A percentile compares a stretch with the other conserved stretches of the same genome.
Conservation (phyloP, 2,888 invertebrate genomes). For the Noctua fimbriata region DNA sequence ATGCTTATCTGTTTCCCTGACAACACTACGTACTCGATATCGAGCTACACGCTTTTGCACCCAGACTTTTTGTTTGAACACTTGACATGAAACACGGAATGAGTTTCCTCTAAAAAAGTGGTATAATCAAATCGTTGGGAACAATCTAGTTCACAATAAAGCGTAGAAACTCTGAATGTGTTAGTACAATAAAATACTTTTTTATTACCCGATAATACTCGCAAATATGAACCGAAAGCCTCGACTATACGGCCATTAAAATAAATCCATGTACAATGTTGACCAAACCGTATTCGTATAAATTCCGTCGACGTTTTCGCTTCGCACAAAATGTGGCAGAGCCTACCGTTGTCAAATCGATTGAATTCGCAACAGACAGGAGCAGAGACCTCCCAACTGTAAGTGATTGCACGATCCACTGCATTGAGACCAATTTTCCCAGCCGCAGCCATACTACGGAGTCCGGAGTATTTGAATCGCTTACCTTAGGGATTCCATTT, state of each 20-base stretch:
- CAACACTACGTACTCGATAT: slow-evolving; percentile 21
- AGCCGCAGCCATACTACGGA: slow-evolving; percentile 49
- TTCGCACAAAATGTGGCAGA: slow-evolving; percentile 25
- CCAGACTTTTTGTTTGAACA: slow-evolving; percentile 51
- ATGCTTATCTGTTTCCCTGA: slow-evolving; percentile 53
- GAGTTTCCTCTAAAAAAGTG: slow-evolving; percentile 17
- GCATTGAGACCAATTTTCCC: slow-evolving; percentile 65
- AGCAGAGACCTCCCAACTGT: slow-evolving; percentile 50
- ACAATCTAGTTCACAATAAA: not conserved
- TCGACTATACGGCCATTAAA: not conserved
- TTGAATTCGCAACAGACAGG: slow-evolving; percentile 55
- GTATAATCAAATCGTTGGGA: slow-evolving; percentile 12
- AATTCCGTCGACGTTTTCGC: slow-evolving; percentile 26
- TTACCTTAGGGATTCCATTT: slow-evolving; percentile 66
- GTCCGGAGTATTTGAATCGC: slow-evolving; percentile 63
- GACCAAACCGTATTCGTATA: slow-evolving; percentile 30
- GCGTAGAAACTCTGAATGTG: not conserved
- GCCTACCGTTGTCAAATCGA: slow-evolving; percentile 57
- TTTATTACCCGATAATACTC: not conserved
- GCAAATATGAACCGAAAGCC: slow-evolving; percentile 13
- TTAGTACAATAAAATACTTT: slow-evolving; percentile 7
- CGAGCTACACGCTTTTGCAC: slow-evolving; percentile 30
- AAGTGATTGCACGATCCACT: slow-evolving; percentile 63
- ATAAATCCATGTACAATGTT: slow-evolving; percentile 1
- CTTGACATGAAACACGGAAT: slow-evolving; percentile 31